phyloP scores from a whole-genome alignment of 2,113 vertebrate species.

The Aphelocoma coerulescens region DNA sequence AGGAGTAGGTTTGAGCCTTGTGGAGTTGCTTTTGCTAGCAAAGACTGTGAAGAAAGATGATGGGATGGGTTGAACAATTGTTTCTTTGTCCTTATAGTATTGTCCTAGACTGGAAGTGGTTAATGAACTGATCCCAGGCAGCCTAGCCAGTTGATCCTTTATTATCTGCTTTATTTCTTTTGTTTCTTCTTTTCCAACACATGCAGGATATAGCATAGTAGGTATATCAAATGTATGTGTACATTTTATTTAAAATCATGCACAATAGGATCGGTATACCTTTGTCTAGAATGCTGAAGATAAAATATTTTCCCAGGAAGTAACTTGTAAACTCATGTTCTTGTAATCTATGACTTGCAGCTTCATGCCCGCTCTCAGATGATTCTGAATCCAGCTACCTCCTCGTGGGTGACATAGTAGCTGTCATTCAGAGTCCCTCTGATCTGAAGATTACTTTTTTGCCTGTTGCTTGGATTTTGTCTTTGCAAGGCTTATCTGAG shows the following conservation, averaged over 20 bases:
- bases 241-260: background rate
- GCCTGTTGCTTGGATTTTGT: background rate
- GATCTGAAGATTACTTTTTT: background rate
- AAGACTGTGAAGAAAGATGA: background rate
- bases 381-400: background rate
- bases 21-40: background rate
- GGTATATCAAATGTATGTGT: background rate
- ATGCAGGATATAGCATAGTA: background rate
- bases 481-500: background rate
- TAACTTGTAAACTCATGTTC: background rate
- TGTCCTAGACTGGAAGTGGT: background rate
- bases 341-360: background rate
- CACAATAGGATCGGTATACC: background rate
- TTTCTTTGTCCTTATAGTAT: background rate
- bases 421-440: background rate
- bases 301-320: background rate
- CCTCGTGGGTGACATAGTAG: background rate
- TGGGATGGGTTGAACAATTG: background rate
- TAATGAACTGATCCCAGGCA: background rate
- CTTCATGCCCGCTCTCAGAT: background rate
- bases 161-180: background rate
- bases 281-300: background rate
- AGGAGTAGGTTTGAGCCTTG: background rate
- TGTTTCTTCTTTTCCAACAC: background rate
- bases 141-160: background rate